Evolutionary conservation across 1,140 invertebrate species (phyloP), one percentile per base, ranked within the genome.

Genomic region (Musca domestica): DNA sequence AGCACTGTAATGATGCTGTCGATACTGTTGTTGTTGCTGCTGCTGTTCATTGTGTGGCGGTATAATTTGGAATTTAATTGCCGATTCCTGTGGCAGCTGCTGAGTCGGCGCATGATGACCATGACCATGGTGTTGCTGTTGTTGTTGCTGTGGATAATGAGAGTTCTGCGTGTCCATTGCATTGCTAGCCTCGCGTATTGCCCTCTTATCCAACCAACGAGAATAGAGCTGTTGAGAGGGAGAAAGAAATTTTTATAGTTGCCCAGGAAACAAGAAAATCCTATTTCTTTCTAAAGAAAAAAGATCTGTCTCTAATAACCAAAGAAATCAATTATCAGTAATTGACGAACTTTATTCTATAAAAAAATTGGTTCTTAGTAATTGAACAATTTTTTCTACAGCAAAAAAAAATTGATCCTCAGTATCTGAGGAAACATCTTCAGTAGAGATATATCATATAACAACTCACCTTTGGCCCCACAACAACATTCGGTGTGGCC

Each of bases 11-110:
- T 70, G 71, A 41, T 70, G 71, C 41, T 72, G 69, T 20, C 70
- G 71, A 10, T 72, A 67, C 47, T 64, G 41, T 23, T 64, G 58
- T 70, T 72, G 69, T 72, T 77, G 77, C 67, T 80, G 76, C 72
- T 75, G 70, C 67, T 73, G 54, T 66, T 71, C 46, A 71, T 74
- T 66, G 47, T 72, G 65, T 64, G 70, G 70, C 69, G 76, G 80
- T 76, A 81, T 81, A 70, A 81, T 80, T 77, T 81, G 80, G 68
- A 81, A 81, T 71, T 81, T 81, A 58, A 81, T 81, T 41, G 77
- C 76, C 64, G 74, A 74, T 64, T 81, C 77, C 56, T 78, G 78
- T 30, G 74, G 65, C 73, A 77, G 67, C 58, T 77, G 74, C 68
- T 80, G 77, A 41, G 76, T 77, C 61, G 73, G 74, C 71, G 73